Evolutionary conservation across 2,113 vertebrate species (phyloP), one percentile per base, ranked within the genome.

Genomic region (Cyprinodon brontotheroides): DNA sequence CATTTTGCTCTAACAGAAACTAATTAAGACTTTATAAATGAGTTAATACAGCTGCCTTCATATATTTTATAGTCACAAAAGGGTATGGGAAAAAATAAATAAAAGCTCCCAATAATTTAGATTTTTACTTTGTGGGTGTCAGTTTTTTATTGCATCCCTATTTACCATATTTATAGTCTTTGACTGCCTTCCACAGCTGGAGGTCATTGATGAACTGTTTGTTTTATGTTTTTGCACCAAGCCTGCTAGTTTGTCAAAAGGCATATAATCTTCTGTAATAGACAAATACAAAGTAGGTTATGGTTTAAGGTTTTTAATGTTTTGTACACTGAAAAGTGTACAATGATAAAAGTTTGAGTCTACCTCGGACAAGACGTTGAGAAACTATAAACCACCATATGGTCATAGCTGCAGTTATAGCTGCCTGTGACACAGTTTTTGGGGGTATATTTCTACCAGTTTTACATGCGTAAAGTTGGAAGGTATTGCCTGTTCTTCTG

Each of bases 161-260:
- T 93, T 87, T 90, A 89, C 79, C 71, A 90, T 88, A 79, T 88
- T 91, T 92, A 90, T 91, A 85, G 76, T 75, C 68, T 87, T 68
- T 86, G 78, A 80, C 75, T 85, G 41, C 61, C 38, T 70, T 80
- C 29, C 67, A 40, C 91, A 91, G 90, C 91, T 90, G 86, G 89
- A 70, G 82, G 68, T 78, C 78, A 82, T 78, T 83, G 77, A 83
- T 84, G 59, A 84, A 41, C 64, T 64, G 38, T 59, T 75, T 45
- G 50, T 75, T 38, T 48, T 53, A 12, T 62, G 41, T 73, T 53
- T 86, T 74, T 78, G 59, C 83, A 64, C 72, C 3, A n/a, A n/a
- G 17, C 50, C 50, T 9, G 50, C 20, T 20, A 57, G 50, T 71
- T 75, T 85, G 80, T 87, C 79, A 84, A 68, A 72, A 72, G 80